Conservation (phyloP, 1,140 invertebrate genomes). For the Capitella teleta region DNA sequence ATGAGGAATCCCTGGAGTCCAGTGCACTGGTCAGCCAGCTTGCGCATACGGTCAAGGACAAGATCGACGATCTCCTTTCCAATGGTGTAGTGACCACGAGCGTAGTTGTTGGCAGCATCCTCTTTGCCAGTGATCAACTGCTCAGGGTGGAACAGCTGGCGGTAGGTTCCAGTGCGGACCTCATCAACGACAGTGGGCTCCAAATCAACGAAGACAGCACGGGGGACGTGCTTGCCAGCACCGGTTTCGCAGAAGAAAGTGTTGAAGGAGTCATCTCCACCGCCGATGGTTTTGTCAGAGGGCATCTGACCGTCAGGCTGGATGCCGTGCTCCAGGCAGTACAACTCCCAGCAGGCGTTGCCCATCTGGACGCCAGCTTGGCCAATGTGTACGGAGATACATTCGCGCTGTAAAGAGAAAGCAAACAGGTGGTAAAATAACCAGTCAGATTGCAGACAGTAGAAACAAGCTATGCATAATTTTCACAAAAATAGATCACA, state of each 20-base stretch:
- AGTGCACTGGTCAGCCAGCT: conserved; percentile 66
- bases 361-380: no score
- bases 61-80: conserved; percentile 43
- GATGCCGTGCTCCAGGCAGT: no score
- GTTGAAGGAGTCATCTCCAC: conserved; percentile 30
- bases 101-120: conserved; percentile 47
- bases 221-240: conserved; percentile 72
- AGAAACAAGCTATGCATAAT: no score
- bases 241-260: conserved; percentile 51
- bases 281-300: no score
- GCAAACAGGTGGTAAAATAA: no score
- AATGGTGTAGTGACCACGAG: conserved; percentile 41
- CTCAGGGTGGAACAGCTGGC: conserved; percentile 51
- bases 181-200: conserved; percentile 77
- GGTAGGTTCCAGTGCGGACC: conserved; percentile 31
- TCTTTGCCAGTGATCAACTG: conserved; percentile 68
- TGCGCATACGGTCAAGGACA: conserved; percentile 35
- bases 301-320: no score
- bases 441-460: no score
- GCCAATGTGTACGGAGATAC: no score
- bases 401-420: no score
- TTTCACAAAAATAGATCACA: no score
- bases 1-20: conserved; percentile 78
- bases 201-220: conserved; percentile 72
- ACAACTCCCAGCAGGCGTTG: no score